A percentile compares a stretch with the other conserved stretches of the same genome.
These are phyloP conservation scores for rabbit (Oryctolagus cuniculus) DNA, from an alignment of 2,113 vertebrate species.

Conservation along the genomic window DNA sequence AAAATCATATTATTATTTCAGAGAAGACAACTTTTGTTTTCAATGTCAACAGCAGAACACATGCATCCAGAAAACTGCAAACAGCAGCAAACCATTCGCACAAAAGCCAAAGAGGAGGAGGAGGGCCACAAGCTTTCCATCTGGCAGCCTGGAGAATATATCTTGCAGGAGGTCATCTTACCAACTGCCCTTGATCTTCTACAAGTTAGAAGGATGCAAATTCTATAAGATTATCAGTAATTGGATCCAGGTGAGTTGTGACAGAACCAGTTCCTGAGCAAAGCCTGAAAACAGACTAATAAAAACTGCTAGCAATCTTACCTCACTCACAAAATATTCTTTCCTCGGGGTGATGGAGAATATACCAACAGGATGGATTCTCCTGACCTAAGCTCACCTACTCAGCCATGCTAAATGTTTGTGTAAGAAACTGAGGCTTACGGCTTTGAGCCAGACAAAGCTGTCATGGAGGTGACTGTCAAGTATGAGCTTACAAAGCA, in stretches of 20 bases:
- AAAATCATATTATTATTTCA: not conserved
- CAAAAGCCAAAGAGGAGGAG: not conserved
- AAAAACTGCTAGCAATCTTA: conserved; percentile 22
- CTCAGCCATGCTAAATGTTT: not conserved
- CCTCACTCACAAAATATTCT: conserved; percentile 16
- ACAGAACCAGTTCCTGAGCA: conserved; percentile 1
- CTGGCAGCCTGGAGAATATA: not conserved
- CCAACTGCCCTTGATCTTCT: not conserved
- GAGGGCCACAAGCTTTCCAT: not conserved
- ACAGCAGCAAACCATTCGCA: not conserved
- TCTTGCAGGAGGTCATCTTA: not conserved
- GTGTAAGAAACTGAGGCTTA: not conserved
- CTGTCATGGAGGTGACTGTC: not conserved
- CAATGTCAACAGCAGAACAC: not conserved
- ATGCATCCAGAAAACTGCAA: not conserved
- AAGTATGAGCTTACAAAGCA: conserved; percentile 1
- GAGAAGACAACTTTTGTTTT: conserved; percentile 14
- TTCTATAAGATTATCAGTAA: not conserved
- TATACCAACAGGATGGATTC: not conserved
- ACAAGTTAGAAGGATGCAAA: not conserved
- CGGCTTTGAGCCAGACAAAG: conserved; percentile 29
- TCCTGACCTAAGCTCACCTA: not conserved
- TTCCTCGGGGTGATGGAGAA: not conserved
- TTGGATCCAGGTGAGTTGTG: not conserved
- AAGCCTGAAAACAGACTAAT: conserved; percentile 7